Percentiles rank a stretch among this genome's conserved stretches.
These are phyloP conservation scores for Callionymus lyra DNA, from an alignment of 2,113 vertebrate genomes.

Conservation along the genomic window DNA sequence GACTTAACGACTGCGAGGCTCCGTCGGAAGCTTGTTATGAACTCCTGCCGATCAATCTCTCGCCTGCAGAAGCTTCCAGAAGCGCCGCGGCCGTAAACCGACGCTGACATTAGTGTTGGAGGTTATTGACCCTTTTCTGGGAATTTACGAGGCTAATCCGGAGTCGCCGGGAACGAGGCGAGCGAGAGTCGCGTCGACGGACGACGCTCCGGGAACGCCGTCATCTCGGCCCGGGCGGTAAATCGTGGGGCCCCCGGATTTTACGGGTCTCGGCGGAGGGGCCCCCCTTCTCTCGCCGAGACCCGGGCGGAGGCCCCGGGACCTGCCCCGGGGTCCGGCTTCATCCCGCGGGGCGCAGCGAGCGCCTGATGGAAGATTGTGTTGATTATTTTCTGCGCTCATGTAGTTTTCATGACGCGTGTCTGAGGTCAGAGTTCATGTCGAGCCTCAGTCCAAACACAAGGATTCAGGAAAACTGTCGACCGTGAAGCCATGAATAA, in stretches of 20 bases:
- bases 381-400: slow-evolving; percentile 12
- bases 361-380: slow-evolving; percentile 37
- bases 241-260: slow-evolving; percentile 42
- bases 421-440: slow-evolving; percentile 38
- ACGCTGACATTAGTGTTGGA: slow-evolving; percentile 66
- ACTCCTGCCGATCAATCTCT: slow-evolving; percentile 50
- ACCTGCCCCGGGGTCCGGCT: slow-evolving; percentile 37
- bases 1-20: slow-evolving; percentile 13
- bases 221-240: slow-evolving; percentile 36
- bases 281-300: slow-evolving; percentile 14
- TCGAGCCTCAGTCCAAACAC: slow-evolving; percentile 51
- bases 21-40: slow-evolving; percentile 39
- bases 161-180: slow-evolving; percentile 46
- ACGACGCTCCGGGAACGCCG: slow-evolving; percentile 32
- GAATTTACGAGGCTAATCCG: slow-evolving; percentile 68
- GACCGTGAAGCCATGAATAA: slow-evolving; percentile 55
- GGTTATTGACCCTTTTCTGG: slow-evolving; percentile 64
- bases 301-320: slow-evolving; percentile 29
- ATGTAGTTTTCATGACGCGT: slow-evolving; percentile 41
- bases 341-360: slow-evolving; percentile 39
- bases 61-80: too few relatives aligned
- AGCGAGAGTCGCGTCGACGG: slow-evolving; percentile 49
- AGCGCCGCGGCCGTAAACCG: not conserved
- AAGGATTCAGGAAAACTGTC: slow-evolving; percentile 57
- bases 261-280: slow-evolving; percentile 44